Conservation (phyloP, 2,797 vertebrate genomes). For the Gymnothorax reevesii region DNA sequence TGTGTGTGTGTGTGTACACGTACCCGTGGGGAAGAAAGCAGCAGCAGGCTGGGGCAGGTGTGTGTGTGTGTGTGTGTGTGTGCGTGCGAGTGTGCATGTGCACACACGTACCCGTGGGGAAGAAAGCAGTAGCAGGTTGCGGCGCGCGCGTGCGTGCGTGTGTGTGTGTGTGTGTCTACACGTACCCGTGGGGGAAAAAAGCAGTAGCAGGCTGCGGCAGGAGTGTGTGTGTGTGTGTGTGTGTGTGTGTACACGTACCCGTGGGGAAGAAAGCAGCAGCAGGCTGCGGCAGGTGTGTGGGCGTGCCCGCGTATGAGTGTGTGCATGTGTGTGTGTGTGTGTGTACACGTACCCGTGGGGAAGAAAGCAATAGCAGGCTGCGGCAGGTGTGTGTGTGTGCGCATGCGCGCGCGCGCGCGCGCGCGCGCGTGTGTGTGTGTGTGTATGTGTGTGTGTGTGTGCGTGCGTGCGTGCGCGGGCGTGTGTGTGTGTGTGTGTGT, state of each 20-base stretch:
- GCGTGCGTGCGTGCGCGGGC: not conserved
- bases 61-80: not conserved
- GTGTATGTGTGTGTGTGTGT: not conserved
- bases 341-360: too few relatives aligned
- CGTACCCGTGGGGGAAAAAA: too few relatives aligned
- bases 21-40: too few relatives aligned
- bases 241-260: not conserved
- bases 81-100: too few relatives aligned
- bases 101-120: too few relatives aligned
- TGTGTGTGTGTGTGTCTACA: not conserved
- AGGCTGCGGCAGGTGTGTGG: too few relatives aligned
- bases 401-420: not conserved
- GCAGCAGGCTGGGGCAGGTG: not conserved
- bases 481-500: not conserved
- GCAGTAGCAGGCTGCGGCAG: not conserved
- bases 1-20: not conserved
- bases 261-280: too few relatives aligned
- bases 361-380: too few relatives aligned
- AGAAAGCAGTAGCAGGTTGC: too few relatives aligned
- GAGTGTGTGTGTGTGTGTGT: too few relatives aligned
- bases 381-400: not conserved
- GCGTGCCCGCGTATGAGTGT: not conserved
- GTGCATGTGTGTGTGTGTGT: too few relatives aligned
- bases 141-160: not conserved
- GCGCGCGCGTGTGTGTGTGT: not conserved